Evolutionary conservation across 2,797 vertebrate genomes (phyloP).

Genomic region (Telmatherina bonti): DNA sequence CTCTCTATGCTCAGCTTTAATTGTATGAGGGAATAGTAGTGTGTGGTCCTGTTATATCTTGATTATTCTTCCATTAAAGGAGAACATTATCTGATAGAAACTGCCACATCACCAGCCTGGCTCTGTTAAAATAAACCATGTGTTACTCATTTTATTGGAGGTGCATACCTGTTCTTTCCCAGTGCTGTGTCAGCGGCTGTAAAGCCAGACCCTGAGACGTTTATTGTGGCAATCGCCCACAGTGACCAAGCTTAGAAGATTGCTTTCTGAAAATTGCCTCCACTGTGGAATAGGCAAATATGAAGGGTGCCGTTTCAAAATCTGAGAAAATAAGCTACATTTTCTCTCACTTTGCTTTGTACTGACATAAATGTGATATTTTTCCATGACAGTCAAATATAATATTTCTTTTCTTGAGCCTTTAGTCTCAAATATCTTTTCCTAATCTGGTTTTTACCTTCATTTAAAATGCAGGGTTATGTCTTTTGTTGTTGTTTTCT

Average conservation of each 20-base stretch:
- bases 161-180: slow-evolving; percentile 27
- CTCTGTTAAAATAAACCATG: slow-evolving; percentile 26
- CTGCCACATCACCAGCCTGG: neutral
- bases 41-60: slow-evolving; percentile 9
- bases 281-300: slow-evolving; percentile 33
- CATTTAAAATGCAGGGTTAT: neutral
- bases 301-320: slow-evolving; percentile 43
- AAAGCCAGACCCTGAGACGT: slow-evolving; percentile 45
- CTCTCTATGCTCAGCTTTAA: neutral
- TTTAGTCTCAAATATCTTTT: neutral
- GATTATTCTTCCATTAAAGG: slow-evolving; percentile 20
- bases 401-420: slow-evolving; percentile 4
- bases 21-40: slow-evolving; percentile 20
- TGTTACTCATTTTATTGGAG: slow-evolving; percentile 27
- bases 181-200: slow-evolving; percentile 57
- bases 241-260: slow-evolving; percentile 30
- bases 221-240: slow-evolving; percentile 36
- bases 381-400: slow-evolving; percentile 13
- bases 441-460: neutral
- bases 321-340: slow-evolving; percentile 22
- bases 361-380: slow-evolving; percentile 18
- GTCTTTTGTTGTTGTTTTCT: neutral
- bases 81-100: slow-evolving; percentile 11
- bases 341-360: slow-evolving; percentile 14
- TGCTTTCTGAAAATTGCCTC: slow-evolving; percentile 37